A percentile compares a stretch with the other conserved stretches of the same genome.
Evolutionary conservation across 1,140 invertebrate genomes (phyloP).

Genomic region (Dolichoris vasculosae): DNA sequence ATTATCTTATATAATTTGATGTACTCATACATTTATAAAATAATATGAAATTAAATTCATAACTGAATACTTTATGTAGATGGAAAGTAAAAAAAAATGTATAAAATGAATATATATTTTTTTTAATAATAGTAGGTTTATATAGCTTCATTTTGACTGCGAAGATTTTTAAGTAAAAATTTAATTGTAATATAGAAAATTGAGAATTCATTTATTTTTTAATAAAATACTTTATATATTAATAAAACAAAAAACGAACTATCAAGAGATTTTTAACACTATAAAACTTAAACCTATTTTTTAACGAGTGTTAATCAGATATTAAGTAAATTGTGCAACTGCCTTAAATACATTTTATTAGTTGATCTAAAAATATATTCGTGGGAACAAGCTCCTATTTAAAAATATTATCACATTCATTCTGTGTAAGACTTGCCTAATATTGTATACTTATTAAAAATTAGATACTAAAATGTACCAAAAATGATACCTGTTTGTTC

Average conservation of each 20-base stretch:
- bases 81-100: slow-evolving; percentile 8
- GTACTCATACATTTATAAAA: slow-evolving; percentile 16
- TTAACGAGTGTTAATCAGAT: background rate
- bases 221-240: slow-evolving; percentile 13
- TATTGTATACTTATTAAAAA: slow-evolving; percentile 7
- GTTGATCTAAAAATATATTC: background rate
- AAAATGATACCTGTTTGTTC: slow-evolving; percentile 14
- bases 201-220: slow-evolving; percentile 22
- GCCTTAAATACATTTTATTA: background rate
- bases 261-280: background rate
- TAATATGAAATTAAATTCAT: slow-evolving; percentile 7
- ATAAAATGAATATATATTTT: slow-evolving; percentile 11
- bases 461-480: slow-evolving; percentile 10
- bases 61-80: slow-evolving; percentile 15
- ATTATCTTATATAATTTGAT: slow-evolving; percentile 22
- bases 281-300: slow-evolving; percentile 8
- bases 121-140: slow-evolving; percentile 23
- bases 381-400: background rate
- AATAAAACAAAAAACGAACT: background rate
- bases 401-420: background rate
- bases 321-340: background rate
- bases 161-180: background rate
- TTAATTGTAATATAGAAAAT: background rate
- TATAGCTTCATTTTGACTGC: background rate
- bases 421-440: slow-evolving; percentile 37